Conservation (phyloP, 1,140 invertebrate genomes). For the Euborellia annulipes region DNA sequence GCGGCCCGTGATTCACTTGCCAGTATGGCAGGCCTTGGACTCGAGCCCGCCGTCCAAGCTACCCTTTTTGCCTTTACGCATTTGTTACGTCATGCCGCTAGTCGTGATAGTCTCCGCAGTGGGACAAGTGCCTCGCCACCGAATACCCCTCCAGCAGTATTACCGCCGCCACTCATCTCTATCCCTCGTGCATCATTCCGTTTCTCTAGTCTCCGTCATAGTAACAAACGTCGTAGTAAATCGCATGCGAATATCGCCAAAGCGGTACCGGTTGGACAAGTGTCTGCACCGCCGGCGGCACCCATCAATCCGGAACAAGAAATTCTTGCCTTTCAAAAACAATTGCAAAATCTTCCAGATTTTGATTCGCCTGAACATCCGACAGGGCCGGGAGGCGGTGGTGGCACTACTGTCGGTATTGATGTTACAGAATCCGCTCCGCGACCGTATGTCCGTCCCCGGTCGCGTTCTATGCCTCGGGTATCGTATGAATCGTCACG, state of each 20-base stretch:
- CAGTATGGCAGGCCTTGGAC: slow-evolving; percentile 19
- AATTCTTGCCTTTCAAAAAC: slow-evolving; percentile 34
- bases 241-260: slow-evolving; percentile 26
- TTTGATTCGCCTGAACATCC: slow-evolving; percentile 25
- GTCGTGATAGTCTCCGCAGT: slow-evolving; percentile 20
- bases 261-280: slow-evolving; percentile 3
- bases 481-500: slow-evolving; percentile 30
- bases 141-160: slow-evolving; percentile 9
- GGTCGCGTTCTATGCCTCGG: slow-evolving; percentile 34
- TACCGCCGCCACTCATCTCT: slow-evolving; percentile 14
- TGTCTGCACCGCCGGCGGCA: slow-evolving; percentile 4
- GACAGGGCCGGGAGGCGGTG: slow-evolving; percentile 5
- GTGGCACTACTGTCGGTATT: not conserved
- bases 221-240: slow-evolving; percentile 22
- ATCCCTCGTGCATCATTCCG: slow-evolving; percentile 18
- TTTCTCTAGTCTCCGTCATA: slow-evolving; percentile 21
- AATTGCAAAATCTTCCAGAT: slow-evolving; percentile 35
- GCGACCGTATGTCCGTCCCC: slow-evolving; percentile 23
- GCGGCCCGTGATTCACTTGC: slow-evolving; percentile 17
- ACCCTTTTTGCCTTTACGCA: slow-evolving; percentile 23
- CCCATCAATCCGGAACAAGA: slow-evolving; percentile 30
- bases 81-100: slow-evolving; percentile 21
- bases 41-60: slow-evolving; percentile 22
- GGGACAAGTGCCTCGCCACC: slow-evolving; percentile 4
- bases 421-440: not conserved